Percentiles rank a stretch among this genome's conserved stretches.
These are phyloP conservation scores for Typhlomys cinereus DNA, from an alignment of 2,113 vertebrate species.

Conservation along the genomic window DNA sequence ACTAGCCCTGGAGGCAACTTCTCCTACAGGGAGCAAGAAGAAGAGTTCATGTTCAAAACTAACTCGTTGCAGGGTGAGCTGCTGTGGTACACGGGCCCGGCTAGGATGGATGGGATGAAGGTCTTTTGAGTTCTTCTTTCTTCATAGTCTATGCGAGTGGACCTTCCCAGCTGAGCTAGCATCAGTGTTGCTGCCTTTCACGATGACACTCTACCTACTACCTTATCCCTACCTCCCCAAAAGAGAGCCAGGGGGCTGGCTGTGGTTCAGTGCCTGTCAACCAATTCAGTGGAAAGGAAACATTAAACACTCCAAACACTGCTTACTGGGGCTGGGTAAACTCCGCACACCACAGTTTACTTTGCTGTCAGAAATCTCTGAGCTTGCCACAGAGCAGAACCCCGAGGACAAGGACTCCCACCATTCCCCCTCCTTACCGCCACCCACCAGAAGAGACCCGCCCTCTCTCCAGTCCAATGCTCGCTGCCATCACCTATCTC, in stretches of 20 bases:
- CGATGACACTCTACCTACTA: background rate
- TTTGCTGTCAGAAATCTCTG: slow-evolving; percentile 76
- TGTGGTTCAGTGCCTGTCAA: slow-evolving; percentile 57
- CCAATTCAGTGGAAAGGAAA: slow-evolving; percentile 68
- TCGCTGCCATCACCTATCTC: background rate
- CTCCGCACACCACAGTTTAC: slow-evolving; percentile 78
- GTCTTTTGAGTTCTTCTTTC: background rate
- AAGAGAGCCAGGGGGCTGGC: slow-evolving; percentile 1
- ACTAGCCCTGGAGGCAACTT: background rate
- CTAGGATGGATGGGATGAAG: background rate
- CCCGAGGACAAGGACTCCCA: background rate
- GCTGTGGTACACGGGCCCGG: accelerated
- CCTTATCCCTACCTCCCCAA: background rate
- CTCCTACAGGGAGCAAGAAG: background rate
- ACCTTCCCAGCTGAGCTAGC: background rate
- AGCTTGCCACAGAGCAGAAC: slow-evolving; percentile 70
- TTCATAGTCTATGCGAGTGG: background rate
- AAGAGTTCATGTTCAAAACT: background rate
- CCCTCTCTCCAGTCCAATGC: background rate
- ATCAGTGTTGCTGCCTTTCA: background rate
- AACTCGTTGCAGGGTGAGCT: background rate
- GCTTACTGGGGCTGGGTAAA: slow-evolving; percentile 76
- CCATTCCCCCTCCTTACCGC: background rate
- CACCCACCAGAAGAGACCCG: background rate
- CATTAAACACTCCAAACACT: slow-evolving; percentile 75